Base-by-base conservation (phyloP, 2,113 vertebrate genomes). In the Seriola dumerili region DNA sequence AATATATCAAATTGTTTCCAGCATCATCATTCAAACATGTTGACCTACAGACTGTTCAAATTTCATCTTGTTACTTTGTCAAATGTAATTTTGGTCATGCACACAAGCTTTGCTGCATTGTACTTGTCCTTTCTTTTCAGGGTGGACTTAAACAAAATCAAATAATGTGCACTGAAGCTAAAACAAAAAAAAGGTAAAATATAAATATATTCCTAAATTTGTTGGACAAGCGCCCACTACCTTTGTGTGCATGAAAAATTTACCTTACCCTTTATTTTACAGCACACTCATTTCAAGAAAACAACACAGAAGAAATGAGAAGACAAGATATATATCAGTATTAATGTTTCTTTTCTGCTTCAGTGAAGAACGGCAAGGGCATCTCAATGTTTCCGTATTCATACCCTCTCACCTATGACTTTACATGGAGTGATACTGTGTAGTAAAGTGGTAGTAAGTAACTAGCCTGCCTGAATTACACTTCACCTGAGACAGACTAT, bases 401-500 rank as follows among this genome's bases (percentile, higher is more conserved):
- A 70, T 65, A 58, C 57, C 8, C 8, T n/a, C 4, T 48, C 16
- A 17, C 46, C 46, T 17, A 54, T 54, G 50, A 9, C 69, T 80
- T 50, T 10, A 29, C 12, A 40, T 52, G 16, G 16, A 52, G 4
- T 57, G 38, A 44, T 12, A 40, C 14, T 64, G 36, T 21, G 19
- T 32, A 44, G 23, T 70, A 17, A 52, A 52, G 21, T 42, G 17
- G 6, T 3, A 34, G 36, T 38, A 32, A 52, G 38, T 42, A 13
- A 71, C 16, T 36, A 46, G 29, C 11, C 67, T 17, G 25, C 34
- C n/a, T 54, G 1, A 76, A 64, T 57, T 25, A 23, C 25, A 25
- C 25, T 68, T 52, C 5, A 54, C n/a, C 17, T 62, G 36, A 48
- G n/a, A 77, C 17, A 48, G 59, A 66, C 73, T 34, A 38, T 64